Conservation (phyloP, 2,888 invertebrate genomes). For the Harpalus rufipes region DNA sequence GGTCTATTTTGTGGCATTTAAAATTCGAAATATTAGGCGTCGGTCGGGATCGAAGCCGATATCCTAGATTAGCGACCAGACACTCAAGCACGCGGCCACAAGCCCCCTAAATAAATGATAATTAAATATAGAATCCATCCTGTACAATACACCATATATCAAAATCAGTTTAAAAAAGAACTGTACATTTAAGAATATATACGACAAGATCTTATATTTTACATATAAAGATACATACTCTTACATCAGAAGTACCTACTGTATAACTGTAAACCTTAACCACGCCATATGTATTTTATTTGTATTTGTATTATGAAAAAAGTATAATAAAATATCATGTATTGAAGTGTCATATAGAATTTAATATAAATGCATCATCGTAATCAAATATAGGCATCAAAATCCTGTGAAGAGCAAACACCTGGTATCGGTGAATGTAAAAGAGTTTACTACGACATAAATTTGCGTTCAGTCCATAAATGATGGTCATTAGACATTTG, state of each 20-base stretch:
- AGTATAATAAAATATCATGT: not conserved
- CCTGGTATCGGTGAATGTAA: not conserved
- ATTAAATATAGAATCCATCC: no score
- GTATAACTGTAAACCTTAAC: not conserved
- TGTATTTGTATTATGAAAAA: not conserved
- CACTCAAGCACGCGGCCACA: no score
- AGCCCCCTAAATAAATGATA: no score
- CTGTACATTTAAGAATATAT: no score
- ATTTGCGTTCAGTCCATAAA: slow-evolving; percentile 23
- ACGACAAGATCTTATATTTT: not conserved
- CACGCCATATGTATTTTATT: slow-evolving; percentile 3
- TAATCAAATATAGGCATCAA: slow-evolving; percentile 6
- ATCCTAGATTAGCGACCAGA: no score
- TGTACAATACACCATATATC: no score
- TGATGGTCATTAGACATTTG: slow-evolving; percentile 35
- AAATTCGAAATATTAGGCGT: no score
- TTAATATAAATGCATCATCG: not conserved
- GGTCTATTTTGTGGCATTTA: no score
- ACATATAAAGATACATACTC: not conserved
- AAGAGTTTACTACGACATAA: slow-evolving; percentile 26
- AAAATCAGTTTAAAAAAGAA: no score
- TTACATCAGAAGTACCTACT: not conserved
- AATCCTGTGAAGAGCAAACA: not conserved
- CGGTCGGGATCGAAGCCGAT: no score
- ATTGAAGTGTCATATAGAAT: not conserved